Evolutionary conservation across 2,888 invertebrate species (phyloP), one percentile per base, ranked within the genome.

Genomic region (Drosophila trichaetosa): DNA sequence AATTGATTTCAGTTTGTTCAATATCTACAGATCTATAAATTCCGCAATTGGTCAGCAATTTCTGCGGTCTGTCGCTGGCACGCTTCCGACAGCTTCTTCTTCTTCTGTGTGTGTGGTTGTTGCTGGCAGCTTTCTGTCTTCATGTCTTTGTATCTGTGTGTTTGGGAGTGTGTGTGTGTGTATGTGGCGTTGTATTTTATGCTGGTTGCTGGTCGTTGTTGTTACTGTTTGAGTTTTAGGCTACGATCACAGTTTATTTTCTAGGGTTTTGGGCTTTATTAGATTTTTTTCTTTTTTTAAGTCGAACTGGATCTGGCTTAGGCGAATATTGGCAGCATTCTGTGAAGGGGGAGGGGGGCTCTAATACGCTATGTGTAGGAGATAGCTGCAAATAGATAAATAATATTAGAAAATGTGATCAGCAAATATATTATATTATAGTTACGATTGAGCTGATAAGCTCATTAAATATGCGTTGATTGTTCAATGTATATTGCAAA

Each of bases 231-330:
- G 71, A 67, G 72, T 76, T 75, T 75, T 83, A 80, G 80, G 76
- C 85, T 87, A 89, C 85, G 87, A 87, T 87, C 87, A 87, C 87
- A 87, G 87, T 85, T 80, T 74, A 69, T 83, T 27, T 89, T 80
- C 69, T 72, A 74, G 66, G 72, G 16, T 61, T 68, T 77, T 72
- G 48, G 64, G 58, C 60, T 77, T 60, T 54, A 67, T 80, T 71
- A 72, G 67, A 53, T 34, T 38, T n/a, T 21, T 52, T 21, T 8
- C n/a, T 21, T 13, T 31, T 29, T 42, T 66, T 18, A 24, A 57
- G 58, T 53, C 64, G 63, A 69, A 66, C 73, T 75, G 68, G 66
- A 76, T 57, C 87, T 75, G 73, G 73, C 67, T 77, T 71, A 80
- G 87, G 79, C 84, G 75, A 64, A 49, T 51, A 75, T 84, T 87